Percentiles rank a stretch among this genome's conserved stretches.
Conservation (phyloP, 2,888 invertebrate genomes). For the Xanthorhoe spadicearia region DNA sequence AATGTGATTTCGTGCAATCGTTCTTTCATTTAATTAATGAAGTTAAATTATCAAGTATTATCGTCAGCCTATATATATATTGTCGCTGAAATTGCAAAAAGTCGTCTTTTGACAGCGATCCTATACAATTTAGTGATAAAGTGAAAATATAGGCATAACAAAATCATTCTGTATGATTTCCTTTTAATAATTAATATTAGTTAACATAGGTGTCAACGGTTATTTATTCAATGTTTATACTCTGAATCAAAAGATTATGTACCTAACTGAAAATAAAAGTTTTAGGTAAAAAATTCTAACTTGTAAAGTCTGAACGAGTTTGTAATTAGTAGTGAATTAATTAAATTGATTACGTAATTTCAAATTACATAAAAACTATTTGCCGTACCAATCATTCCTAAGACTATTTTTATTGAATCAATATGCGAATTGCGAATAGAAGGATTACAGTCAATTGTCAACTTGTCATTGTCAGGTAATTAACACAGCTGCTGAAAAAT, state of each 20-base stretch:
- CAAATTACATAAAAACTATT: not conserved
- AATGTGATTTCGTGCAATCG: not conserved
- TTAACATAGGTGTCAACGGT: no score
- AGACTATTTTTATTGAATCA: constrained; percentile 10
- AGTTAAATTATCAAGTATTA: not conserved
- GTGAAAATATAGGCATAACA: no score
- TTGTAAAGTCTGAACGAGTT: no score
- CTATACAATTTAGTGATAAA: no score
- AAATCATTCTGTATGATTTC: no score
- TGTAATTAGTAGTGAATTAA: not conserved
- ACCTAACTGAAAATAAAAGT: no score
- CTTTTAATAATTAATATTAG: no score
- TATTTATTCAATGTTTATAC: no score
- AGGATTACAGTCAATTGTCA: constrained; percentile 25
- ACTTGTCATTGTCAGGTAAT: constrained; percentile 38
- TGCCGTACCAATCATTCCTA: constrained; percentile 2
- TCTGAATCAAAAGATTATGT: no score
- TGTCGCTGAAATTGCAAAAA: no score
- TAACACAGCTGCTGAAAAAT: constrained; percentile 44
- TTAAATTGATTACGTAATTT: not conserved
- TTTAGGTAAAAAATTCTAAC: not conserved
- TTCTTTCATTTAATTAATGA: not conserved
- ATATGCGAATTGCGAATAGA: constrained; percentile 9
- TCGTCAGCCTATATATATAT: no score
- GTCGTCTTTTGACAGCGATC: no score